A percentile compares a stretch with the other conserved stretches of the same genome.
These are phyloP conservation scores for Mactromeris polynyma DNA, from an alignment of 2,888 invertebrate genomes.

Conservation along the genomic window DNA sequence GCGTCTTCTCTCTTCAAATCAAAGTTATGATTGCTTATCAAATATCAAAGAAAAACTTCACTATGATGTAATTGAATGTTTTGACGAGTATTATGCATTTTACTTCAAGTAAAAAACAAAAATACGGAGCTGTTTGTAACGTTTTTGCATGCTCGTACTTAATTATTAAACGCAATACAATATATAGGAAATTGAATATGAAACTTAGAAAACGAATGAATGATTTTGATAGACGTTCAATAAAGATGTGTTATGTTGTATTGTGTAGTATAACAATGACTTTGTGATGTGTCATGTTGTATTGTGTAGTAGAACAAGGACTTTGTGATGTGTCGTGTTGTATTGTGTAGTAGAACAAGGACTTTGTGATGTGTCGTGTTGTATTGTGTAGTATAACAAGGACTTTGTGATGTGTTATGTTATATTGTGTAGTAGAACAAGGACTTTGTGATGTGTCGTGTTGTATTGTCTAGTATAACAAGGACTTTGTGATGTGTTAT, in stretches of 20 bases:
- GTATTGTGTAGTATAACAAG: no score
- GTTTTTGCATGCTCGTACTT: background rate
- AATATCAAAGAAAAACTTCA: constrained; percentile 2
- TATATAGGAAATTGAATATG: constrained; percentile 2
- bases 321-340: no score
- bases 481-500: no score
- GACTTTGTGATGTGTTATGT: no score
- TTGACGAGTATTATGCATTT: background rate
- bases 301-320: no score
- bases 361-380: no score
- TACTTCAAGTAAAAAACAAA: background rate
- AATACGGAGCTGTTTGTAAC: background rate
- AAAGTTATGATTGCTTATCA: constrained; percentile 13
- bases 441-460: no score
- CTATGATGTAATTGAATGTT: constrained; percentile 10
- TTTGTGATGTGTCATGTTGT: no score
- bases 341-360: no score
- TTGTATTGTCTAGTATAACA: no score
- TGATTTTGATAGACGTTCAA: background rate
- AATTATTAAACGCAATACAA: background rate
- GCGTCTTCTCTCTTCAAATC: background rate
- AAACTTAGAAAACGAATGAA: background rate
- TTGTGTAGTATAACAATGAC: no score
- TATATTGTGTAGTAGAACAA: no score
- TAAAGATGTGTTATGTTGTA: background rate